These are phyloP conservation scores for Spicauda simplicius DNA, from an alignment of 2,888 invertebrate species.

Conservation along the genomic window DNA sequence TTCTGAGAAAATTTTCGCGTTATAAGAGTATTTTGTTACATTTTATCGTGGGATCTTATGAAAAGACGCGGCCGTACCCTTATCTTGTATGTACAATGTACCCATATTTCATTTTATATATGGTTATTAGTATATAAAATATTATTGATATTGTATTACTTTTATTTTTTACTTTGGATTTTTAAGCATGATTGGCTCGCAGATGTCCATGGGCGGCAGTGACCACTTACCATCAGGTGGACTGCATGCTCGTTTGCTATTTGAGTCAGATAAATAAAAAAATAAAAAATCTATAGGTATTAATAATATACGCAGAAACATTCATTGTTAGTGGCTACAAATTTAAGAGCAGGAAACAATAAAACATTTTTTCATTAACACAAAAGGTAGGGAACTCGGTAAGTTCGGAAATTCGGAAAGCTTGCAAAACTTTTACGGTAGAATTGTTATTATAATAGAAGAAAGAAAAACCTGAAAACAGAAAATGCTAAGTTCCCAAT, in stretches of 20 bases:
- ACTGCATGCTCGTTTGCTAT: too few species aligned
- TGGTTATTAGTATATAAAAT: too few species aligned
- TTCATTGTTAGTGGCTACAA: neutral
- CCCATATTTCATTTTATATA: neutral
- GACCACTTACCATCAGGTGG: too few species aligned
- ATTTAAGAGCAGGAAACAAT: neutral
- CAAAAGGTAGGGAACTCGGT: neutral
- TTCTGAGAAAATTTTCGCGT: neutral
- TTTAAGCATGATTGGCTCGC: too few species aligned
- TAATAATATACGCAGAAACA: too few species aligned
- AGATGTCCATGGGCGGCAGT: too few species aligned
- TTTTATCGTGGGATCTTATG: neutral
- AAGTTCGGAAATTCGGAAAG: conserved; percentile 6
- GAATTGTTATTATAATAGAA: neutral
- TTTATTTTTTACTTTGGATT: too few species aligned
- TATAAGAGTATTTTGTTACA: neutral
- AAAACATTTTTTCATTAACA: neutral
- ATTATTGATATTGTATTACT: too few species aligned
- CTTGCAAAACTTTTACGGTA: neutral
- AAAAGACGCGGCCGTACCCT: neutral
- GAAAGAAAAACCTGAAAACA: neutral
- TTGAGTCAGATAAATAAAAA: too few species aligned
- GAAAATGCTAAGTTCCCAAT: neutral
- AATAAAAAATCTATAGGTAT: too few species aligned
- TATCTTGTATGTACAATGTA: too few species aligned